Conservation (phyloP, 2,797 vertebrate species). For the Huso huso region DNA sequence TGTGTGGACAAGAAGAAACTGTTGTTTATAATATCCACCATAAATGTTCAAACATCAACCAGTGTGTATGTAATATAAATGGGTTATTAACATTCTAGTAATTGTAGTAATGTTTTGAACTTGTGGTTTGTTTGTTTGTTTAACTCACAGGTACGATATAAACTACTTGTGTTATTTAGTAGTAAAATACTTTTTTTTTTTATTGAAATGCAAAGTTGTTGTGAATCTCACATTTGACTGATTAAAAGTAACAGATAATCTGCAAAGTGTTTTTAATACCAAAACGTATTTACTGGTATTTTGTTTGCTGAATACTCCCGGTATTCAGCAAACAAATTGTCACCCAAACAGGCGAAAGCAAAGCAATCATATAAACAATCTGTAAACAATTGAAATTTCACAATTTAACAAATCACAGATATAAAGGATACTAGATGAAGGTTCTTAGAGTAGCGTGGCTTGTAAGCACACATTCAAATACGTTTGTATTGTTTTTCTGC, state of each 20-base stretch:
- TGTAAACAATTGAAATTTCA: too few relatives aligned
- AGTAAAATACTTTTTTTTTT: constrained; percentile 24
- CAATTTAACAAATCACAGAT: too few relatives aligned
- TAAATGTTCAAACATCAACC: constrained; percentile 16
- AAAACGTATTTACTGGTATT: too few relatives aligned
- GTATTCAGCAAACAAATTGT: too few relatives aligned
- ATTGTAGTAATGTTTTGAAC: constrained; percentile 21
- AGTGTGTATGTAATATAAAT: constrained; percentile 12
- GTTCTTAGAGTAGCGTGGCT: too few relatives aligned
- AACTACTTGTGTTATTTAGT: constrained; percentile 16
- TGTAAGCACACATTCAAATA: too few relatives aligned
- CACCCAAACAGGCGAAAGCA: too few relatives aligned
- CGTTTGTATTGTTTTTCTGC: too few relatives aligned
- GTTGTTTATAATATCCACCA: constrained; percentile 12
- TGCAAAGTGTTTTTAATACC: neutral
- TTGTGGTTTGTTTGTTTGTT: constrained; percentile 10
- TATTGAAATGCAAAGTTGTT: constrained; percentile 22
- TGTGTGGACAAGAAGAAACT: constrained; percentile 5
- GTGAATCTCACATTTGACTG: constrained; percentile 9
- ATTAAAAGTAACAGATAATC: neutral
- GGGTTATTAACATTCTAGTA: constrained; percentile 10
- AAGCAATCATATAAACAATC: too few relatives aligned
- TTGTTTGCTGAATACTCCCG: too few relatives aligned
- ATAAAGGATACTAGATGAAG: too few relatives aligned
- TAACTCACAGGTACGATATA: constrained; percentile 12